Evolutionary conservation across 2,797 vertebrate genomes (phyloP).

Genomic region (Aeoliscus strigatus): DNA sequence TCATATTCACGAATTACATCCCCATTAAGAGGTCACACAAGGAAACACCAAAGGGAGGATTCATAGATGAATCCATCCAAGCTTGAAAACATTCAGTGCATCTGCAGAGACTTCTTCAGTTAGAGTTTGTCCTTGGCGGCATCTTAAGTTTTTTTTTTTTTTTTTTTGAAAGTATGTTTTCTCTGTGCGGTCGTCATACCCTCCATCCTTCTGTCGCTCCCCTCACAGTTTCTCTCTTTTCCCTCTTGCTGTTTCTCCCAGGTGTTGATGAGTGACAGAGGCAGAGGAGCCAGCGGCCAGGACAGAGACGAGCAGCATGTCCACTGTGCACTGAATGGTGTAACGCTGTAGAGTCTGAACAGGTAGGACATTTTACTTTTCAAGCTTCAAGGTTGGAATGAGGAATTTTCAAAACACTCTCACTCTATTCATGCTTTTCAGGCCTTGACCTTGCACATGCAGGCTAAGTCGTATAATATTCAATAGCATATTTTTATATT

Average conservation of each 20-base stretch:
- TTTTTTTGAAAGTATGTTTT: too few relatives aligned
- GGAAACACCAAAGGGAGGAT: conserved; percentile 1
- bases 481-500: conserved; percentile 24
- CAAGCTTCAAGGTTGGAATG: conserved; percentile 7
- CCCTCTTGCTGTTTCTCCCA: conserved; percentile 15
- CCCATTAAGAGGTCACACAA: not conserved
- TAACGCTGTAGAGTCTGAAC: conserved; percentile 18
- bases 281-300: conserved; percentile 32
- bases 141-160: conserved; percentile 12
- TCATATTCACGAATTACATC: not conserved
- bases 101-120: conserved; percentile 16
- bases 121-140: conserved; percentile 21
- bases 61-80: not conserved
- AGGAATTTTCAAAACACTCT: conserved; percentile 8
- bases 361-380: conserved; percentile 46
- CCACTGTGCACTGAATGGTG: conserved; percentile 48
- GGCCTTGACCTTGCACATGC: conserved; percentile 11
- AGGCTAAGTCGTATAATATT: conserved; percentile 8
- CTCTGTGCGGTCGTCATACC: not conserved
- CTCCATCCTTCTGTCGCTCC: not conserved
- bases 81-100: conserved; percentile 2
- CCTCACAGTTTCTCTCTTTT: not conserved
- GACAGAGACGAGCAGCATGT: conserved; percentile 36
- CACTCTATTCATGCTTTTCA: conserved; percentile 5
- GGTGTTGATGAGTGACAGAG: conserved; percentile 41